phyloP scores from a whole-genome alignment of 2,797 vertebrate genomes.

The Taenioides sp. region DNA sequence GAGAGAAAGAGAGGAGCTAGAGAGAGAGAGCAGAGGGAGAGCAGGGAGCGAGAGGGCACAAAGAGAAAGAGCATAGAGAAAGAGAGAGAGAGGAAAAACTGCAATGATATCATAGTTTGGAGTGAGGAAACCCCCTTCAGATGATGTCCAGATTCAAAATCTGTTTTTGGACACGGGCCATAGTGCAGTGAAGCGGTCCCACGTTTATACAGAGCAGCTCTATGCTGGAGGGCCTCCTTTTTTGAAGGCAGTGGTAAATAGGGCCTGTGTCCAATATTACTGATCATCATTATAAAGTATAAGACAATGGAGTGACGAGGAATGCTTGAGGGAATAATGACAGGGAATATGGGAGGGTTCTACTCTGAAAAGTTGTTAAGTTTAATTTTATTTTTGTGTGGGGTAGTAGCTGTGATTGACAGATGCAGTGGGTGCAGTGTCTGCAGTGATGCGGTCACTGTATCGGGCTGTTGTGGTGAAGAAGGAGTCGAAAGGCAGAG shows the following conservation, averaged over 20 bases:
- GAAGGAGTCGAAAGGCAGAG: too few species aligned
- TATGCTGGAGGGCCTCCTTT: constrained; percentile 21
- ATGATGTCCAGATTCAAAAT: constrained; percentile 33
- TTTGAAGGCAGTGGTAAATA: constrained; percentile 8
- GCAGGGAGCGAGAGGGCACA: not conserved
- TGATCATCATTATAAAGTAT: constrained; percentile 13
- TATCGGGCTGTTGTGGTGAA: too few species aligned
- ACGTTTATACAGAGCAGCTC: constrained; percentile 30
- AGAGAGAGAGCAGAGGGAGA: constrained; percentile 21
- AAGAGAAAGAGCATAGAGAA: too few species aligned
- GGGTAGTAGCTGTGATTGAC: not conserved
- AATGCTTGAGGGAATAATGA: constrained; percentile 10
- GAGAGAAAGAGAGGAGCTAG: constrained; percentile 19
- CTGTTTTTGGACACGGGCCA: constrained; percentile 40
- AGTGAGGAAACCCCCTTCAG: constrained; percentile 43
- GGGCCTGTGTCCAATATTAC: constrained; percentile 11
- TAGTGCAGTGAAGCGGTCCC: constrained; percentile 48
- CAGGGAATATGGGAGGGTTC: not conserved
- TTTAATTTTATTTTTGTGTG: constrained; percentile 16
- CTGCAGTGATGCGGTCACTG: too few species aligned
- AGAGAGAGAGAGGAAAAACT: constrained; percentile 31
- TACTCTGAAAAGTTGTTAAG: constrained; percentile 17
- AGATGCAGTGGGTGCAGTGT: too few species aligned
- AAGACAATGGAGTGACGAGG: constrained; percentile 2
- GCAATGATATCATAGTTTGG: constrained; percentile 48